Conservation (phyloP, 2,797 vertebrate species). For the Brachyrhaphis roseni region DNA sequence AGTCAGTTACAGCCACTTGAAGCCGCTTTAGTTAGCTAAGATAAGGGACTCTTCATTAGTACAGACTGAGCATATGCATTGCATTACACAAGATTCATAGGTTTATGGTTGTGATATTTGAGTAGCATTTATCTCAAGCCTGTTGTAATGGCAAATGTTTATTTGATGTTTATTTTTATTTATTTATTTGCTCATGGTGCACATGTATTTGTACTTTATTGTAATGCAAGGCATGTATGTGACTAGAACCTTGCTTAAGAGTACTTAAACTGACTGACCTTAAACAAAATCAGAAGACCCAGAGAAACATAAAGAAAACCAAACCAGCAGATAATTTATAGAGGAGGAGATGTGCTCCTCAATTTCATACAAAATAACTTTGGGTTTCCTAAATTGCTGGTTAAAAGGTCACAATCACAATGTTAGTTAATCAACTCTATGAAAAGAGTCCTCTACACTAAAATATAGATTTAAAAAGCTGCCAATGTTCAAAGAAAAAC, state of each 20-base stretch:
- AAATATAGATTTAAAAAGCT: not conserved
- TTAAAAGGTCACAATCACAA: not conserved
- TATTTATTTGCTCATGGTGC: not conserved
- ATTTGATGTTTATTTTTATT: not conserved
- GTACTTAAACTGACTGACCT: not conserved
- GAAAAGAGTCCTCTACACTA: not conserved
- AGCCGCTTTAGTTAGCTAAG: not conserved
- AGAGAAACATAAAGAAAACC: not conserved
- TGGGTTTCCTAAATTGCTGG: not conserved
- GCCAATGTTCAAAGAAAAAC: not conserved
- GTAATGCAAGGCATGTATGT: not conserved
- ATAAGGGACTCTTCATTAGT: not conserved
- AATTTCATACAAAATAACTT: not conserved
- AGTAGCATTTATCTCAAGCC: not conserved
- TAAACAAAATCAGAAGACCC: not conserved
- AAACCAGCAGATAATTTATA: not conserved
- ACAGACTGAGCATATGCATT: not conserved
- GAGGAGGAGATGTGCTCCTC: not conserved
- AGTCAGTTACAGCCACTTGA: not conserved
- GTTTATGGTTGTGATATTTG: not conserved
- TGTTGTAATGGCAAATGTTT: not conserved
- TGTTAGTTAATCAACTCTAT: not conserved
- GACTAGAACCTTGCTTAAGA: not conserved
- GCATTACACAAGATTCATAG: not conserved
- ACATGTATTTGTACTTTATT: not conserved